A percentile compares a stretch with the other conserved stretches of the same genome.
phyloP scores from a whole-genome alignment of 2,113 vertebrate species.

The Melanerpes aurifrons region DNA sequence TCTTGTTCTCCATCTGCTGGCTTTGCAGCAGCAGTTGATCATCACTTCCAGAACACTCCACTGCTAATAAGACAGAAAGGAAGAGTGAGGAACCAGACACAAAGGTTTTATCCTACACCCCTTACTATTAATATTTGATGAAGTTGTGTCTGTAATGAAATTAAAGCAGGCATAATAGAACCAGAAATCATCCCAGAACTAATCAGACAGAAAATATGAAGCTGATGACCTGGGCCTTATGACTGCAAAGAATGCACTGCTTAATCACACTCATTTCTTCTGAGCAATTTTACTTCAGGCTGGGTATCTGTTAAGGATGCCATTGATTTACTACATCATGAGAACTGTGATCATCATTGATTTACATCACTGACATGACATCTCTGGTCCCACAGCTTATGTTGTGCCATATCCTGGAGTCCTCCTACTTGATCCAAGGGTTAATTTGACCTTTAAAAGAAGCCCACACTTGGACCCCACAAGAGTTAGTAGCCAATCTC shows the following conservation, averaged over 20 bases:
- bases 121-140: conserved; percentile 44
- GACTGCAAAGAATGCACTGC: neutral
- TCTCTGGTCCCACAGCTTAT: neutral
- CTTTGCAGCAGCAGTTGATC: conserved; percentile 6
- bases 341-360: neutral
- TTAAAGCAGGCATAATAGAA: conserved; percentile 22
- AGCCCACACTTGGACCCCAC: neutral
- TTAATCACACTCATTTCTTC: neutral
- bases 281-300: neutral
- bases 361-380: neutral
- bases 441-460: conserved; percentile 27
- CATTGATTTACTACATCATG: neutral
- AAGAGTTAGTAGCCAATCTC: neutral
- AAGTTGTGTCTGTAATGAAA: conserved; percentile 31
- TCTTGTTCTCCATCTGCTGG: conserved; percentile 55
- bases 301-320: neutral
- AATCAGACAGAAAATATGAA: neutral
- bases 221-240: neutral
- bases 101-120: neutral
- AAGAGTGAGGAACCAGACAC: neutral
- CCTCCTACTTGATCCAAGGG: neutral
- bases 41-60: neutral
- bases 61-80: neutral
- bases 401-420: neutral
- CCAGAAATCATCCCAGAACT: conserved; percentile 11